Conservation (phyloP, 2,797 vertebrate species). For the Parauchenoglanis ngamensis region DNA sequence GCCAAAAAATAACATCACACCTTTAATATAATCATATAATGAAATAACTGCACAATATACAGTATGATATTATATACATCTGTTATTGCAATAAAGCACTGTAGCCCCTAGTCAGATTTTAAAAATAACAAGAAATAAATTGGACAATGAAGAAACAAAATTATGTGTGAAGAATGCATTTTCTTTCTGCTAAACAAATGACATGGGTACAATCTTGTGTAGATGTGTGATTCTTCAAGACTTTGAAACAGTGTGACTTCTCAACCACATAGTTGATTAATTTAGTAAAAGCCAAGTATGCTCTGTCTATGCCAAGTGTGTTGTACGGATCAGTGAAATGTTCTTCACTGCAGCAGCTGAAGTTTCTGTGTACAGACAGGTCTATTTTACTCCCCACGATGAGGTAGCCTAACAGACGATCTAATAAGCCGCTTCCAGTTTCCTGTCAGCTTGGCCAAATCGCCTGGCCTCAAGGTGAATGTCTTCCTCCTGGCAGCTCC, state of each 20-base stretch:
- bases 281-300: constrained; percentile 55
- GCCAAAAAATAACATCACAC: not conserved
- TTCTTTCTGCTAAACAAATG: not conserved
- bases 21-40: not conserved
- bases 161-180: not conserved
- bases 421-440: constrained; percentile 71
- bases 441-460: constrained; percentile 61
- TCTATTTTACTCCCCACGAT: constrained; percentile 65
- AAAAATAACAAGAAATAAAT: not conserved
- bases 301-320: constrained; percentile 55
- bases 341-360: constrained; percentile 64
- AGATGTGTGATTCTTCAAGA: not conserved
- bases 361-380: constrained; percentile 63
- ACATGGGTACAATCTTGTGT: not conserved
- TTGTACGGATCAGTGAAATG: constrained; percentile 66
- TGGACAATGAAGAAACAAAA: not conserved
- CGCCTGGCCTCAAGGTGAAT: constrained; percentile 52
- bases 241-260: not conserved
- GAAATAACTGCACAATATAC: not conserved
- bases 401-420: constrained; percentile 70
- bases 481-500: constrained; percentile 47
- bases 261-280: constrained; percentile 51
- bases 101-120: not conserved
- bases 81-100: not conserved
- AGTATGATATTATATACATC: not conserved